Evolutionary conservation across 2,797 vertebrate genomes (phyloP).

Genomic region (Pempheris klunzingeri): DNA sequence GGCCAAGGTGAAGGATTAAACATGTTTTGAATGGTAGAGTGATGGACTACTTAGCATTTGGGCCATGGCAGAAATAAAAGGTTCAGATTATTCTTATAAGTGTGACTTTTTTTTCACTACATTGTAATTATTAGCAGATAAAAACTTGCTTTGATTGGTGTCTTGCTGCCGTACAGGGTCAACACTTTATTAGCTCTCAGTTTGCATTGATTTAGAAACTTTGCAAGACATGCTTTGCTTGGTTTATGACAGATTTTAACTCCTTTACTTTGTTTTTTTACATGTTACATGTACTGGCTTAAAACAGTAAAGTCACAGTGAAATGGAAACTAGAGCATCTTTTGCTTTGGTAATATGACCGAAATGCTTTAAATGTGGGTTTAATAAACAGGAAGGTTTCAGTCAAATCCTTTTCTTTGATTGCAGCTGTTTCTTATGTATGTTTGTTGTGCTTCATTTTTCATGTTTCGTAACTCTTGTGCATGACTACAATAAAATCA

Average conservation of each 20-base stretch:
- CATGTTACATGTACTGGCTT: neutral
- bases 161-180: neutral
- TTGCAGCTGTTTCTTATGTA: too few species aligned
- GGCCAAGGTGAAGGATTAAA: slow-evolving; percentile 9
- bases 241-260: neutral
- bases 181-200: neutral
- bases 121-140: neutral
- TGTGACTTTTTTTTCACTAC: neutral
- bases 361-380: too few species aligned
- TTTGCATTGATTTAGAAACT: neutral
- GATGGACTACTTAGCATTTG: neutral
- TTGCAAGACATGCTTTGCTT: neutral
- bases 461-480: too few species aligned
- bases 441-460: too few species aligned
- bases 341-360: neutral
- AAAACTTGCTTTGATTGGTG: neutral
- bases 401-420: too few species aligned
- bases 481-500: too few species aligned
- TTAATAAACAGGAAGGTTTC: too few species aligned
- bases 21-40: neutral
- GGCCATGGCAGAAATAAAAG: neutral
- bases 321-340: neutral
- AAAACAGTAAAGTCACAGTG: neutral
- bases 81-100: neutral
- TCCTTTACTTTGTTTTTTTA: too few species aligned